Evolutionary conservation across 2,113 vertebrate genomes (phyloP).

Genomic region (Cottus gobio): DNA sequence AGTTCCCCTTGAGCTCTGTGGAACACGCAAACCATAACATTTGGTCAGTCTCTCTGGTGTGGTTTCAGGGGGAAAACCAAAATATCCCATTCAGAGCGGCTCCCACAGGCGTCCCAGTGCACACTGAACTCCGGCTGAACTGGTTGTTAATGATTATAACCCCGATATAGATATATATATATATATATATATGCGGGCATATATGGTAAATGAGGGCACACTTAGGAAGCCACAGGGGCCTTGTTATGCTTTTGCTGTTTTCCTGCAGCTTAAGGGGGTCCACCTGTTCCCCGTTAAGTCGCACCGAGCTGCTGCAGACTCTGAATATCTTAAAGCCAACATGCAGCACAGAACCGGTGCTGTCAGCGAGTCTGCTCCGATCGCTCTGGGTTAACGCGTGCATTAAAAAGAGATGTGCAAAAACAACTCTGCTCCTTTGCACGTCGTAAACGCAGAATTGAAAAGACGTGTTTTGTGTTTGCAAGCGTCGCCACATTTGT

Average conservation of each 20-base stretch:
- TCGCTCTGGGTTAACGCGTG: background rate
- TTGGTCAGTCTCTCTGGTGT: conserved; percentile 70
- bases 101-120: conserved; percentile 54
- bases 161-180: conserved; percentile 54
- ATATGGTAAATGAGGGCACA: conserved; percentile 81
- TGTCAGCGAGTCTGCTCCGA: conserved; percentile 36
- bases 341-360: conserved; percentile 28
- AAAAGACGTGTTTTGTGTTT: background rate
- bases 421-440: background rate
- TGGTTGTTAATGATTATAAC: conserved; percentile 80
- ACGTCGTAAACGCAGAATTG: background rate
- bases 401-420: background rate
- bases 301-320: conserved; percentile 44
- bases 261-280: conserved; percentile 74
- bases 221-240: conserved; percentile 79
- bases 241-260: conserved; percentile 79
- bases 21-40: conserved; percentile 79
- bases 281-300: conserved; percentile 74
- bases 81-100: conserved; percentile 65
- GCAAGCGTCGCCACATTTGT: background rate
- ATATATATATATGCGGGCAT: conserved; percentile 66
- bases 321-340: conserved; percentile 50
- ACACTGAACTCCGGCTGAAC: conserved; percentile 81
- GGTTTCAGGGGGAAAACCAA: conserved; percentile 69
- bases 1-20: conserved; percentile 69